Evolutionary conservation across 1,140 invertebrate genomes (phyloP), one percentile per base, ranked within the genome.

Genomic region (Atta texana): DNA sequence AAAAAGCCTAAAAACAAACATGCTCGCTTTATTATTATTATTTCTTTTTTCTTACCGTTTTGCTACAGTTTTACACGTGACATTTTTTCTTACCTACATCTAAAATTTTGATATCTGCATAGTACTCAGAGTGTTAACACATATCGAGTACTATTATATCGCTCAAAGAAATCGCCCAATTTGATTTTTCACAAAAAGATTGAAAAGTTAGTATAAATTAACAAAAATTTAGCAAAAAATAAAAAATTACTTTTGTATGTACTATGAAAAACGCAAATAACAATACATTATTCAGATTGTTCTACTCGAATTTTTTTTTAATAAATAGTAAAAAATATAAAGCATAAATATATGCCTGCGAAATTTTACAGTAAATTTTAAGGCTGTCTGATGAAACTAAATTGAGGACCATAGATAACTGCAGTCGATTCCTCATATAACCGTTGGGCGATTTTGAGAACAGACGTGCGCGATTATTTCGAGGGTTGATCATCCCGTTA

Each of bases 1-100:
- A 90, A 94, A 94, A 92, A 94, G 92, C 94, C 93, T 95, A 95
- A 95, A 93, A 95, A 93, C 92, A 94, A 95, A 95, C 93, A 94
- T 89, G 93, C 93, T 95, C 92, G 92, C 90, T 94, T 94, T 95
- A 95, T 95, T 95, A 93, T 93, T 92, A 92, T 24, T 88, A 92
- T 88, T 92, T 93, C 92, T 92, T 91, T 91, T 87, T 84, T 78
- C 91, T 84, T 64, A 57, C 76, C 89, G 82, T 90, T 85, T 87
- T 88, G 89, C 89, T 80, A 44, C 63, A 21, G 74, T 69, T 68
- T 61, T n/a, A 49, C 64, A 72, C 51, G 18, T n/a, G 75, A 57
- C 24, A 77, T 86, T 87, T 88, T 85, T 64, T 85, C 74, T 85
- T 64, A 77, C 21, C 44, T 66, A 61, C 57, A 39, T 31, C 24